Evolutionary conservation across 2,113 vertebrate species (phyloP), one percentile per base, ranked within the genome.

Genomic region (Sula dactylatra): DNA sequence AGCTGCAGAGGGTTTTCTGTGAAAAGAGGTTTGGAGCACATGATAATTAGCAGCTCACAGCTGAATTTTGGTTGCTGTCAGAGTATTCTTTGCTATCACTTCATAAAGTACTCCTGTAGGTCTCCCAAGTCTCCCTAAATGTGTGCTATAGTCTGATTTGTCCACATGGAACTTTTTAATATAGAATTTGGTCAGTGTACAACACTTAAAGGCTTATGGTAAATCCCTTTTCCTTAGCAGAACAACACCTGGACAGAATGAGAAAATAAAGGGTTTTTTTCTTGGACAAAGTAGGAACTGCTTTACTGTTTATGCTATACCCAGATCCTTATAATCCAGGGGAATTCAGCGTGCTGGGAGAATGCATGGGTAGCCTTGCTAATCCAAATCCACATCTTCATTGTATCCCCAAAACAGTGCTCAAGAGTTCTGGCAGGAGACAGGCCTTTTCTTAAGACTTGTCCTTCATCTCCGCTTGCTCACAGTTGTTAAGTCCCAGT

Each of bases 151-250:
- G 66, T 71, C 85, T 92, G 55, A 84, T 89, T 81, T 91, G 94
- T 84, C 86, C 83, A 54, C 83, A 29, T 11, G 34, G 54, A 94
- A 85, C 58, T 91, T 94, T 93, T 71, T 61, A 82, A 90, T 64
- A 70, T 5, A 76, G 58, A 77, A 73, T 77, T 80, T 91, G 31
- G 44, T 92, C 83, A 67, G 65, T 64, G 27, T 70, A 69, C 65
- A 67, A 61, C 76, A 92, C 77, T 93, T 94, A 83, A 71, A 90
- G 95, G 86, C 88, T 97, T 95, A 92, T 1, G 9, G 73, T n/a
- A 95, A 95, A 96, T 95, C 77, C 61, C 13, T 88, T 84, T 96
- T 73, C 54, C n/a, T 34, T 91, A 91, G 65, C 91, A 91, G 83
- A 89, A 15, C 47, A 88, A 21, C 47, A 84, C 88, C 90, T 88